Evolutionary conservation across 2,113 vertebrate genomes (phyloP).

Genomic region (Poecilia latipinna): DNA sequence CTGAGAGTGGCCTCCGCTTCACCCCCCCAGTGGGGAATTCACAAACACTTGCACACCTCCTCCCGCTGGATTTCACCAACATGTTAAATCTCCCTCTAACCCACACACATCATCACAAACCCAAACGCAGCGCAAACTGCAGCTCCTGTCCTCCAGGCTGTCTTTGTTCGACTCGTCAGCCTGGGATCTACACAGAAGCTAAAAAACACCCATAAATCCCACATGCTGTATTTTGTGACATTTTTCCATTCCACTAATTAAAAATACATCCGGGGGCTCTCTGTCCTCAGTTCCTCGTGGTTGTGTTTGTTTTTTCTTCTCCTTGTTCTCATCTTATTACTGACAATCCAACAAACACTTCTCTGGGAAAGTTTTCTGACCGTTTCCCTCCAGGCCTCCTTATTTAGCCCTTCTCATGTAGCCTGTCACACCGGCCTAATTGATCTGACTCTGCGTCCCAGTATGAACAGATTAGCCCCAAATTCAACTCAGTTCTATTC

Average conservation of each 20-base stretch:
- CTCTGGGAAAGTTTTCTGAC: background rate
- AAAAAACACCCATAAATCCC: conserved; percentile 1
- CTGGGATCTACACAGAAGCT: background rate
- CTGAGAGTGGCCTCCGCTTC: conserved; percentile 53
- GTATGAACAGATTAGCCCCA: too few species aligned
- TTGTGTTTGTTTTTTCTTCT: background rate
- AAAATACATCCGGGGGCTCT: background rate
- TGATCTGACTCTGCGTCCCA: too few species aligned
- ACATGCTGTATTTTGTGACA: background rate
- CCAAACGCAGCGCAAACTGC: background rate
- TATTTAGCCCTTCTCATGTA: background rate
- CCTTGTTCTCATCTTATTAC: background rate
- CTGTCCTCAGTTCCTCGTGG: background rate
- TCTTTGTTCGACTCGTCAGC: conserved; percentile 10
- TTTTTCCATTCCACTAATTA: background rate
- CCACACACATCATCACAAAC: conserved; percentile 6
- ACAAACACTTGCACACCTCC: conserved; percentile 47
- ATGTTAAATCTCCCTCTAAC: conserved; percentile 15
- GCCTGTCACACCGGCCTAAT: too few species aligned
- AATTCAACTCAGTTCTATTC: too few species aligned
- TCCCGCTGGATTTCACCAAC: conserved; percentile 42
- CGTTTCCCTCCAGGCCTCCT: background rate
- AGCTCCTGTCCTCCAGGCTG: background rate
- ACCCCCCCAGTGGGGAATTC: conserved; percentile 51
- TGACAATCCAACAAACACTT: background rate